These are phyloP conservation scores for Anneissia japonica DNA, from an alignment of 35 echinoderm and acorn worm species.

Conservation along the genomic window DNA sequence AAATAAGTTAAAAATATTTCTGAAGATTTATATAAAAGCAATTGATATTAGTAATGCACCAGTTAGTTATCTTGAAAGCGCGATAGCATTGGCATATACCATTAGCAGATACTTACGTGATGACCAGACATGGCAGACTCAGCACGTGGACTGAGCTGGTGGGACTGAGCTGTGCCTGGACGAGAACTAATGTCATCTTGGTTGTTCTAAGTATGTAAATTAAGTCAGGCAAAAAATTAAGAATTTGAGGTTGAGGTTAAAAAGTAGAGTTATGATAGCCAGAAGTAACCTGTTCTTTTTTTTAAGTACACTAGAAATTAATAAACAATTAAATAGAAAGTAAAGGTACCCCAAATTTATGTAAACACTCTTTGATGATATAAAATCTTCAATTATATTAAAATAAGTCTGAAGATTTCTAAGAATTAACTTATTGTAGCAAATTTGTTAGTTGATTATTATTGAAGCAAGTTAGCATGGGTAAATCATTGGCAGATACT, in stretches of 20 bases:
- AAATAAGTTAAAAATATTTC: too few relatives aligned
- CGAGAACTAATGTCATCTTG: neutral
- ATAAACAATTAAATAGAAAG: neutral
- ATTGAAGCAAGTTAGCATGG: neutral
- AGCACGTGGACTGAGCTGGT: conserved; percentile 29
- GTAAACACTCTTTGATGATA: neutral
- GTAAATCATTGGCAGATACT: neutral
- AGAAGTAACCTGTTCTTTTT: neutral
- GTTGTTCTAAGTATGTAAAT: neutral
- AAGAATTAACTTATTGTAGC: neutral
- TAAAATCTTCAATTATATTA: neutral
- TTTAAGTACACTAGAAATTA: neutral
- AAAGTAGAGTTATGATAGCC: neutral
- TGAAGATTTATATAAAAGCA: too few relatives aligned
- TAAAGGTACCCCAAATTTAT: neutral
- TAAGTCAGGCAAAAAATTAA: neutral
- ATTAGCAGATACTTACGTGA: neutral
- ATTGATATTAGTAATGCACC: too few relatives aligned
- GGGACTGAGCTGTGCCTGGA: neutral
- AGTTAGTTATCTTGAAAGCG: too few relatives aligned
- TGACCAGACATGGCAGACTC: conserved; percentile 33
- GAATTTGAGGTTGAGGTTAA: neutral
- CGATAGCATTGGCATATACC: too few relatives aligned
- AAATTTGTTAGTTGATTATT: neutral
- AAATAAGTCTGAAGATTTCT: neutral